Percentiles rank a stretch among this genome's conserved stretches.
phyloP scores from a whole-genome alignment of 1,140 invertebrate species.

The Agraylea sexmaculata region DNA sequence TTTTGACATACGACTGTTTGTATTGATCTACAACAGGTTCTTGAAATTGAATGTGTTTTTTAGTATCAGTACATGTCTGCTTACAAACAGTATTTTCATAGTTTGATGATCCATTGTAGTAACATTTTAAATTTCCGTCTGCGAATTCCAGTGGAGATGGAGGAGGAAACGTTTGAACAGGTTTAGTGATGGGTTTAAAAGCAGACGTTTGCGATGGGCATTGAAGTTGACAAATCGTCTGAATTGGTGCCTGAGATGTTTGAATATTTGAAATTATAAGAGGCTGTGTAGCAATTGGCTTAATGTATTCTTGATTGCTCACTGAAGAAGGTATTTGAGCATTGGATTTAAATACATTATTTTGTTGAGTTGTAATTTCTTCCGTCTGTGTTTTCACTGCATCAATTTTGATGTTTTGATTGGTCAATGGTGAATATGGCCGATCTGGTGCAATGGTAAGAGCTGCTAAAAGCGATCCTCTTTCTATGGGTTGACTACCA shows the following conservation, averaged over 20 bases:
- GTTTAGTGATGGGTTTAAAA: constrained; percentile 33
- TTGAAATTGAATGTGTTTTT: too few species aligned
- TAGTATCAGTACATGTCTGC: too few species aligned
- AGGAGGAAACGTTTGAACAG: constrained; percentile 29
- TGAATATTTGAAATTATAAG: constrained; percentile 18
- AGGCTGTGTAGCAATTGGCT: constrained; percentile 19
- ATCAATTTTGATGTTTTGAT: constrained; percentile 9
- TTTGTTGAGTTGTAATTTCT: not conserved
- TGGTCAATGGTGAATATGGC: constrained; percentile 36
- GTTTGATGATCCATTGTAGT: too few species aligned
- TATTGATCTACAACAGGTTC: too few species aligned
- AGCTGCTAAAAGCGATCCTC: constrained; percentile 48
- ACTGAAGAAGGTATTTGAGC: too few species aligned
- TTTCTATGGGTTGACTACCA: constrained; percentile 18
- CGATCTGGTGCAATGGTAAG: constrained; percentile 58
- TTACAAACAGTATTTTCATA: too few species aligned
- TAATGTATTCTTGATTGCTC: constrained; percentile 17
- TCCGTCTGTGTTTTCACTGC: not conserved
- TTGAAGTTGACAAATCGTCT: constrained; percentile 32
- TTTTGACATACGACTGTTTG: too few species aligned
- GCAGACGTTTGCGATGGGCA: constrained; percentile 31
- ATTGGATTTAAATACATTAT: too few species aligned
- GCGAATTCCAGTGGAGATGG: constrained; percentile 29
- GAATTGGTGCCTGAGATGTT: constrained; percentile 26
- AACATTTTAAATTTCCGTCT: too few species aligned